Conservation (phyloP, 2,797 vertebrate species). For the Saxicola maurus region DNA sequence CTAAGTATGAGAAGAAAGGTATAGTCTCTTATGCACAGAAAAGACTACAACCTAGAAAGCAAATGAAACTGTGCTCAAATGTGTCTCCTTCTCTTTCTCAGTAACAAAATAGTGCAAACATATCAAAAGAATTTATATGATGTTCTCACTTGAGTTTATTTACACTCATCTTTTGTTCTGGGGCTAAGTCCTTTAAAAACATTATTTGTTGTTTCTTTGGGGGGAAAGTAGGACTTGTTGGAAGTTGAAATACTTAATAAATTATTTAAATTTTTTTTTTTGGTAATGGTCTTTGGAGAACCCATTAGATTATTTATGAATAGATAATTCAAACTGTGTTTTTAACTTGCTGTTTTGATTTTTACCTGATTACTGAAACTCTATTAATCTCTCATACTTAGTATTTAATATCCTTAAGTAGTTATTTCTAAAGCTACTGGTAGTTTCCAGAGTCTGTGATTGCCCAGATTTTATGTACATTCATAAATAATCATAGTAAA, state of each 20-base stretch:
- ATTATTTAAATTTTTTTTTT: background rate
- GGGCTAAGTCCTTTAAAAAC: background rate
- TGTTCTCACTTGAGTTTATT: background rate
- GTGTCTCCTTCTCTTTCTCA: background rate
- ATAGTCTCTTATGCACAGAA: background rate
- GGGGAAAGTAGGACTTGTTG: background rate
- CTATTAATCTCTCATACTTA: background rate
- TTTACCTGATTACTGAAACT: background rate
- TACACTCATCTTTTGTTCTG: background rate
- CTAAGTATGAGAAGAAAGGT: background rate
- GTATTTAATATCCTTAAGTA: background rate
- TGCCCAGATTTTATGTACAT: background rate
- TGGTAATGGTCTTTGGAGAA: background rate
- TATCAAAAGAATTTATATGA: background rate
- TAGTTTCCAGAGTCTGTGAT: background rate
- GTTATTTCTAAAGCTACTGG: background rate
- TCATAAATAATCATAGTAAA: background rate
- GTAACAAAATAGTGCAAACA: background rate
- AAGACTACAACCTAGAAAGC: background rate
- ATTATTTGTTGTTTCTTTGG: background rate
- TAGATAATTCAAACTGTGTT: background rate
- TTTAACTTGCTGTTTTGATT: background rate
- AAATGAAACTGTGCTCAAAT: background rate
- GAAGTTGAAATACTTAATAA: background rate
- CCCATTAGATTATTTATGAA: background rate